Percentiles rank a stretch among this genome's conserved stretches.
These are phyloP conservation scores for Sebastes kiyomatsui DNA, from an alignment of 2,797 vertebrate species.

Conservation along the genomic window DNA sequence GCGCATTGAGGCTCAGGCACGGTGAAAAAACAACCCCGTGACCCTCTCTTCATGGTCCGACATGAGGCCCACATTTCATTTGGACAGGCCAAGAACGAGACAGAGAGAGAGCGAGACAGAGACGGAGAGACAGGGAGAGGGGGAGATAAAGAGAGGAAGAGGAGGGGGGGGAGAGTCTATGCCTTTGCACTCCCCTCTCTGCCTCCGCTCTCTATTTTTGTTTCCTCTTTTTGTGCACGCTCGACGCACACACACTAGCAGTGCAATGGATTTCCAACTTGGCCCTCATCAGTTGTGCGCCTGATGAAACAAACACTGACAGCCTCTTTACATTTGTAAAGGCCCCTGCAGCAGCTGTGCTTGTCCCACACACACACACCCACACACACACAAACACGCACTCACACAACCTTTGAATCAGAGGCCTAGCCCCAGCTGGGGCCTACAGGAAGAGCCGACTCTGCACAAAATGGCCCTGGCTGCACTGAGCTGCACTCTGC, in stretches of 20 bases:
- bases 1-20: constrained; percentile 69
- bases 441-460: constrained; percentile 89
- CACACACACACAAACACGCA: neutral
- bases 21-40: constrained; percentile 72
- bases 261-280: constrained; percentile 94
- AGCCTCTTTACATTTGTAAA: constrained; percentile 99
- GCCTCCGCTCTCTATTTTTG: constrained; percentile 81
- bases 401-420: constrained; percentile 88
- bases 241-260: constrained; percentile 68
- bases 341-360: constrained; percentile 98
- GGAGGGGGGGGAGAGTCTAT: constrained; percentile 50
- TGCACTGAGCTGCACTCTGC: constrained; percentile 54
- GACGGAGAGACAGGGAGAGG: constrained; percentile 22
- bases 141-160: constrained; percentile 60
- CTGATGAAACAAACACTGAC: constrained; percentile 99
- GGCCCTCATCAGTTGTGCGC: constrained; percentile 96
- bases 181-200: constrained; percentile 64
- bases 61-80: constrained; percentile 81
- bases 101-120: constrained; percentile 40
- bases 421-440: constrained; percentile 95
- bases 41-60: constrained; percentile 76
- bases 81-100: constrained; percentile 74
- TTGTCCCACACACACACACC: constrained; percentile 90
- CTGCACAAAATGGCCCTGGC: constrained; percentile 89
- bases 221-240: constrained; percentile 81